Conservation (phyloP, 2,797 vertebrate species). For the Microtus obscurus region DNA sequence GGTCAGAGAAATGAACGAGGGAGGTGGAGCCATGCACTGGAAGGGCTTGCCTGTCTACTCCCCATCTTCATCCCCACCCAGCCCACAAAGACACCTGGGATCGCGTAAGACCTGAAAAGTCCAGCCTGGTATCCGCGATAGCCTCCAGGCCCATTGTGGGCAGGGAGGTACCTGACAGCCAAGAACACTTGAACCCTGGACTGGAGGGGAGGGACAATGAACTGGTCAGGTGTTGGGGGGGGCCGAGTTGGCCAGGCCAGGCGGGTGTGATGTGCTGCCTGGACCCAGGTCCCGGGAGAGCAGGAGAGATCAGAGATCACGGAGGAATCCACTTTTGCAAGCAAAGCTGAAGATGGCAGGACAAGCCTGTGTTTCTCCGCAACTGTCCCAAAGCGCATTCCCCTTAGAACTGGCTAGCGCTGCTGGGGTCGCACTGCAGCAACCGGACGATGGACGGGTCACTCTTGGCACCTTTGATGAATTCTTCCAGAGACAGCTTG, state of each 20-base stretch:
- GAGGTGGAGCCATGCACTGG: constrained; percentile 85
- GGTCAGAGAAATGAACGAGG: constrained; percentile 81
- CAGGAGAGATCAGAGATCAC: constrained; percentile 83
- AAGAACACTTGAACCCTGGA: constrained; percentile 61
- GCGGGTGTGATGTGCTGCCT: accelerated
- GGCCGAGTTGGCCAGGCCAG: constrained; percentile 75
- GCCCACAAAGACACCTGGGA: constrained; percentile 70
- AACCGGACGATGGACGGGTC: constrained; percentile 94
- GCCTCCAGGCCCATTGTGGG: constrained; percentile 57
- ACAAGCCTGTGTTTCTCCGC: constrained; percentile 84
- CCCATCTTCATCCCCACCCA: constrained; percentile 71
- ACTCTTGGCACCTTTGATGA: constrained; percentile 95
- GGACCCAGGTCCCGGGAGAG: constrained; percentile 74
- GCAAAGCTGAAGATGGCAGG: constrained; percentile 88
- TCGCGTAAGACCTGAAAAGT: constrained; percentile 72
- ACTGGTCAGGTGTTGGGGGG: constrained; percentile 79
- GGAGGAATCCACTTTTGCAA: constrained; percentile 88
- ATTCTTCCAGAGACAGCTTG: constrained; percentile 93
- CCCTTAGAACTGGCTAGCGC: constrained; percentile 92
- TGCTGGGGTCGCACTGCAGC: constrained; percentile 93
- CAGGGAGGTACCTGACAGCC: constrained; percentile 52
- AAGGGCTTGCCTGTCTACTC: constrained; percentile 76
- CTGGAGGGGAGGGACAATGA: constrained; percentile 72
- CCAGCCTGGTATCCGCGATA: constrained; percentile 77
- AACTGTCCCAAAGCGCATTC: constrained; percentile 77